These are phyloP conservation scores for Tauraco erythrolophus DNA, from an alignment of 2,113 vertebrate species.

Conservation along the genomic window DNA sequence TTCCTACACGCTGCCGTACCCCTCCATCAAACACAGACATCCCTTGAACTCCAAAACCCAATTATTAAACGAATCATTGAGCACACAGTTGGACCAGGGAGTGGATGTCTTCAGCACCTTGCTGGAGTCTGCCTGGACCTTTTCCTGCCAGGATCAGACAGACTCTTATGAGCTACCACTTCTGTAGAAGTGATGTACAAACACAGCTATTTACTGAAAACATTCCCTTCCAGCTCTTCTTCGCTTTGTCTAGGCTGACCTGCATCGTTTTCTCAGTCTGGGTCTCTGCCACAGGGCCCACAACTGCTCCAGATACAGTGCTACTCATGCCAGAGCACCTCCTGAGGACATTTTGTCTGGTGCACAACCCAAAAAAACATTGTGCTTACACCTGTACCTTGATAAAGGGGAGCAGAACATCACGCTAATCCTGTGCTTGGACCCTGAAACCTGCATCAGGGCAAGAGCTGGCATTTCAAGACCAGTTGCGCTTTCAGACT, in stretches of 20 bases:
- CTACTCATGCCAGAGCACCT: background rate
- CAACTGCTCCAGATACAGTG: background rate
- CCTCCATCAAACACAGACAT: background rate
- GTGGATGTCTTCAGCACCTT: background rate
- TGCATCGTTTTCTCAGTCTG: background rate
- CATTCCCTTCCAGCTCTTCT: background rate
- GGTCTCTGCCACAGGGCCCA: background rate
- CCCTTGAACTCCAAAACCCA: background rate
- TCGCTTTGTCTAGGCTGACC: background rate
- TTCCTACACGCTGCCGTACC: background rate
- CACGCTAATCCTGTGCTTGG: accelerated
- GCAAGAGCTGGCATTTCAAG: background rate
- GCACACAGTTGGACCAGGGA: background rate
- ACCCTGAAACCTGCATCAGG: background rate
- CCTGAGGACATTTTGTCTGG: background rate
- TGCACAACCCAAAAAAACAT: background rate
- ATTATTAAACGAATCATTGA: background rate
- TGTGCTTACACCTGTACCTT: background rate
- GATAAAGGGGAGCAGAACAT: background rate
- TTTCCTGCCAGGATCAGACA: background rate
- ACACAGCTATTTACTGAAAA: background rate
- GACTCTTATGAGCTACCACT: background rate
- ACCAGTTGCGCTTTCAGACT: background rate
- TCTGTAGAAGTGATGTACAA: background rate
- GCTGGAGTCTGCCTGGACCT: background rate